Base-by-base conservation (phyloP, 2,888 invertebrate species). In the Anagyrus pseudococci region DNA sequence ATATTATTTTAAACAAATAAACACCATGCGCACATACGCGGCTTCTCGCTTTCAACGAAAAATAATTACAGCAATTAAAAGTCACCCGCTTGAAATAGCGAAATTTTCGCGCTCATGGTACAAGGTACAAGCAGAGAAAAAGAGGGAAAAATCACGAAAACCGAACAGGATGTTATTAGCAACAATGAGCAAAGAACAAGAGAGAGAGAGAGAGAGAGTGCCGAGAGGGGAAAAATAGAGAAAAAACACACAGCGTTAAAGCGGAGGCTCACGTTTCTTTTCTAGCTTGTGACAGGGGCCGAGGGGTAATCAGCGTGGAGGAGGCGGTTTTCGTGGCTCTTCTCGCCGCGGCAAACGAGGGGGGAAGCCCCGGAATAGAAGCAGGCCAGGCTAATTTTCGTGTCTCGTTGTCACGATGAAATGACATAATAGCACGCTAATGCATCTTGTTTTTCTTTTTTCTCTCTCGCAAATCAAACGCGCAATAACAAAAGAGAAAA, bases 271-370 rank as follows among this genome's bases (percentile, higher is more conserved):
- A 58, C 25, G 53, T 48, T 4, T 17, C 43, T 43, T 63, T 63
- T 25, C 26, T 44, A 33, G 49, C 47, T 58, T 54, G 49, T 50
- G 50, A 48, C 37, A 44, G 25, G 6, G 19, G 8, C 20, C n/a
- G n/a, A 26, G 19, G 20, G 29, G 29, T 56, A 59, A 52, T 52
- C 41, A 55, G 64, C 37, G 15, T 23, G 50, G 20, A 40, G 33
- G 7, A n/a, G n/a, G 43, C 17, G 43, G 52, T 47, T 64, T 60
- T 60, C 43, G 59, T 64, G 52, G 63, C 46, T 64, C 37, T 29
- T 43, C 17, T 13, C n/a, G n/a, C n/a, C n/a, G n/a, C n/a, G 29
- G 26, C 46, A 60, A 57, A 53, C 26, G 52, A 57, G 46, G 41
- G 29, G 29, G 6, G 29, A 29, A 10, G 4, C 10, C 8, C 47